Evolutionary conservation across 2,797 vertebrate genomes (phyloP).

Genomic region (Amblyopsis hoosieri): DNA sequence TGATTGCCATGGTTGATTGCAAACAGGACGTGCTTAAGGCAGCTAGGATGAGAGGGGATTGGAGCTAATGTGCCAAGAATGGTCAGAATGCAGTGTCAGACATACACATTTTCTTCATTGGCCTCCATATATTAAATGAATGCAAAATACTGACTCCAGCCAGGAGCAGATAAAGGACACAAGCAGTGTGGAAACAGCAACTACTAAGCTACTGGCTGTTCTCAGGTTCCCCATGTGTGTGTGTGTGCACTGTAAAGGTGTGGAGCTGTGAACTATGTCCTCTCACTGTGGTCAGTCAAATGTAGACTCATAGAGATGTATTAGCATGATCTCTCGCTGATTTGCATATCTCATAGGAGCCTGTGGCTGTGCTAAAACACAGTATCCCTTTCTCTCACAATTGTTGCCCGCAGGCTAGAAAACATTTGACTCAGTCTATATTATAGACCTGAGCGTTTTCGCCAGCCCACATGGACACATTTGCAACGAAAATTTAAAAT

Average conservation of each 20-base stretch:
- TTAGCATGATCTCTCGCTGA: slow-evolving; percentile 67
- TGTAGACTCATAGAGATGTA: slow-evolving; percentile 55
- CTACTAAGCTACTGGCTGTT: slow-evolving; percentile 5
- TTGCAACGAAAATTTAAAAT: slow-evolving; percentile 49
- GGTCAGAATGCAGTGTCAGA: background rate
- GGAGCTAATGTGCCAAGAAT: slow-evolving; percentile 2
- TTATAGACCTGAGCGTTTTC: slow-evolving; percentile 44
- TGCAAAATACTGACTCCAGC: background rate
- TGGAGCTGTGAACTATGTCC: slow-evolving; percentile 26
- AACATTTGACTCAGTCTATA: slow-evolving; percentile 53
- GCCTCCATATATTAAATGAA: background rate
- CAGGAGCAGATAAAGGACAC: background rate
- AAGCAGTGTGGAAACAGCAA: too few relatives aligned
- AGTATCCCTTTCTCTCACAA: slow-evolving; percentile 67
- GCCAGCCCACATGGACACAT: slow-evolving; percentile 59
- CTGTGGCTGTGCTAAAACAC: slow-evolving; percentile 47
- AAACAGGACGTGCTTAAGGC: slow-evolving; percentile 53
- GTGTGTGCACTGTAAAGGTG: slow-evolving; percentile 5
- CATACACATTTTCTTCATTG: background rate
- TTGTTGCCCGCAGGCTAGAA: slow-evolving; percentile 62
- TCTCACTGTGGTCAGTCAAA: slow-evolving; percentile 60
- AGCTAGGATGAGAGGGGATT: slow-evolving; percentile 21
- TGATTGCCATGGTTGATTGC: slow-evolving; percentile 58
- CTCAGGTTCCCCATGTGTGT: slow-evolving; percentile 16
- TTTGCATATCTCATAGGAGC: slow-evolving; percentile 66